Conservation (phyloP, 2,888 invertebrate genomes). For the Phymatocera aterrima region DNA sequence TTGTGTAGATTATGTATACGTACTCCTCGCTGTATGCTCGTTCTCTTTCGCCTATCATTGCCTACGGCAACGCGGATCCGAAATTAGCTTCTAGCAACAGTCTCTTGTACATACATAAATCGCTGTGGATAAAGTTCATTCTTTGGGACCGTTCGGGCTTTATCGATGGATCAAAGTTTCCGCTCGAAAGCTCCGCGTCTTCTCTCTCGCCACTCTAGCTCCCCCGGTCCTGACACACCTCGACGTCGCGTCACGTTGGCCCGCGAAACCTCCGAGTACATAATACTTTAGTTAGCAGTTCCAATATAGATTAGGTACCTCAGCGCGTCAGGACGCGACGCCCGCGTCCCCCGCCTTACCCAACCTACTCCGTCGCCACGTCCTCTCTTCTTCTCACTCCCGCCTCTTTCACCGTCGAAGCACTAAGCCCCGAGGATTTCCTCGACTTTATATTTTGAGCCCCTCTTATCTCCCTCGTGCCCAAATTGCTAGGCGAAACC, state of each 20-base stretch:
- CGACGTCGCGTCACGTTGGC: not conserved
- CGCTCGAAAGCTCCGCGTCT: conserved; percentile 47
- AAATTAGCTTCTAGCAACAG: not conserved
- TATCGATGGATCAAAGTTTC: conserved; percentile 54
- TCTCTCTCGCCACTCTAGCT: conserved; percentile 44
- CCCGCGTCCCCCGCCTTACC: too few species aligned
- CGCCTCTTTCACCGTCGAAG: conserved; percentile 52
- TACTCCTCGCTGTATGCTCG: not conserved
- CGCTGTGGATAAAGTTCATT: conserved; percentile 29
- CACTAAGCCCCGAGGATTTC: conserved; percentile 58
- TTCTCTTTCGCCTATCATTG: not conserved
- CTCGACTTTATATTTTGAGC: conserved; percentile 59
- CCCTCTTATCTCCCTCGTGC: conserved; percentile 54
- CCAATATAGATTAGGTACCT: conserved; percentile 57
- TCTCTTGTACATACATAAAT: not conserved
- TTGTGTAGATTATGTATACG: not conserved
- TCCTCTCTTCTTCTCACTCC: conserved; percentile 44
- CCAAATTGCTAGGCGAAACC: conserved; percentile 36
- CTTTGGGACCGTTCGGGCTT: conserved; percentile 26
- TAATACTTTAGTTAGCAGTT: conserved; percentile 58
- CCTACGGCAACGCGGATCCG: not conserved
- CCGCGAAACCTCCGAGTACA: conserved; percentile 47
- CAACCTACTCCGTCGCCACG: conserved; percentile 6
- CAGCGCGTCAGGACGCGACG: conserved; percentile 26
- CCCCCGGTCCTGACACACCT: conserved; percentile 20